These are phyloP conservation scores for Mesorhabditis spiculigera DNA, from an alignment of 2,888 invertebrate species.

Conservation along the genomic window DNA sequence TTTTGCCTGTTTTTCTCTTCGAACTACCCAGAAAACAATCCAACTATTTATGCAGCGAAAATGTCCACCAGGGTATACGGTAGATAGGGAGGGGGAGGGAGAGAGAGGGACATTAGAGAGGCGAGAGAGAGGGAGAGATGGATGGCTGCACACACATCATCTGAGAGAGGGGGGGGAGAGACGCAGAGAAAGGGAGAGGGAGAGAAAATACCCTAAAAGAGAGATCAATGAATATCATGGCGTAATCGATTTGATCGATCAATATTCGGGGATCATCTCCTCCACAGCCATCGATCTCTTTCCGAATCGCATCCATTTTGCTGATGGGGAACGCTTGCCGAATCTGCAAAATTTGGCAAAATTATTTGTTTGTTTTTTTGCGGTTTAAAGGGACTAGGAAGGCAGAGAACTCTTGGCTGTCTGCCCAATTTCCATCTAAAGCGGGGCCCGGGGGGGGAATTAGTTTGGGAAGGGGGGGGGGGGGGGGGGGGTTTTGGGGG, in stretches of 20 bases:
- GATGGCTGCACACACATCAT: background rate
- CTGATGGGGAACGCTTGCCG: constrained; percentile 47
- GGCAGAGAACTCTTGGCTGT: too few relatives aligned
- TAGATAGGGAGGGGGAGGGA: constrained; percentile 1
- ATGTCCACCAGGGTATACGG: too few relatives aligned
- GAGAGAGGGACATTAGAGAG: background rate
- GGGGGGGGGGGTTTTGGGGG: too few relatives aligned
- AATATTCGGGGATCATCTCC: background rate
- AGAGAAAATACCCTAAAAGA: background rate
- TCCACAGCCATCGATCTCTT: constrained; percentile 28
- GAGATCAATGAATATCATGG: background rate
- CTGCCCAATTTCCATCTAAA: too few relatives aligned
- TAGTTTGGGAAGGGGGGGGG: too few relatives aligned
- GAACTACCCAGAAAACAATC: too few relatives aligned
- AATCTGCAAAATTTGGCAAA: constrained; percentile 36
- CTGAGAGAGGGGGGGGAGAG: background rate
- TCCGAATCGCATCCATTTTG: constrained; percentile 54
- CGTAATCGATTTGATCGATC: background rate
- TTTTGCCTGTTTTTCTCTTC: too few relatives aligned
- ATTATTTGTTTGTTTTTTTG: too few relatives aligned
- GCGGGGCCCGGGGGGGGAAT: too few relatives aligned
- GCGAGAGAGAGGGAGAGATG: constrained; percentile 10
- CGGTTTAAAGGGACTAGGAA: too few relatives aligned
- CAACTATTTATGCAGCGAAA: too few relatives aligned
- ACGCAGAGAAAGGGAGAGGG: background rate